Evolutionary conservation across 2,888 invertebrate genomes (phyloP), one percentile per base, ranked within the genome.

Genomic region (Panopea generosa): DNA sequence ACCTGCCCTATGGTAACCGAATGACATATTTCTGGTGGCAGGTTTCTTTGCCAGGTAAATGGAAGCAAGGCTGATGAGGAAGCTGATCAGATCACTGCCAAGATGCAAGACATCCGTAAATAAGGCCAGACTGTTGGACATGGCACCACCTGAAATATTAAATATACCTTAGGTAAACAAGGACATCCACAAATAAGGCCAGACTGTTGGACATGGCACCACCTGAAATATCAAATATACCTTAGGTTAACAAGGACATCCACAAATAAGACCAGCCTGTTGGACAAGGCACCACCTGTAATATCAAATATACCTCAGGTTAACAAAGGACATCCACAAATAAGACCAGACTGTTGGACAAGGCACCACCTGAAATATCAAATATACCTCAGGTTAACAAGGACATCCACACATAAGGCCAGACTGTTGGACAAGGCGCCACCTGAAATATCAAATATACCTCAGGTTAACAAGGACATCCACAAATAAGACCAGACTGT

Each of bases 251-350:
- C n/a, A 55, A 99, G 98, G 24, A 99, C 99, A 93, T 99, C 99
- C 55, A 99, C 99, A 69, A 99, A 98, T 82, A 96, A 95, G 47
- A 96, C 96, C 89, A 96, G 94, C 93, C 96, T 96, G 88, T 95
- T 95, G 24, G 96, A 95, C 87, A 95, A 90, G 69, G 95, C 92
- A 68, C 96, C 96, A 90, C 96, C 96, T 95, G 91, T 26, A 84
- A 84, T 20, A 56, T 16, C 33, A 33, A 7, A 33, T 11, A 33
- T 33, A 33, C 84, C 99, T 95, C 84, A 99, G 94, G 93, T 99
- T 99, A n/a, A n/a, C n/a, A n/a, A 53, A 99, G 98, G 24, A 99
- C 99, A 93, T 99, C 99, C 55, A 99, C 99, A 70, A 99, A 98
- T 82, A 96, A 95, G 47, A 96, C 96, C 90, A 96, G 94, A 93